A percentile compares a stretch with the other conserved stretches of the same genome.
Evolutionary conservation across 2,888 invertebrate genomes (phyloP).

Genomic region (Chaitophorus viminalis): DNA sequence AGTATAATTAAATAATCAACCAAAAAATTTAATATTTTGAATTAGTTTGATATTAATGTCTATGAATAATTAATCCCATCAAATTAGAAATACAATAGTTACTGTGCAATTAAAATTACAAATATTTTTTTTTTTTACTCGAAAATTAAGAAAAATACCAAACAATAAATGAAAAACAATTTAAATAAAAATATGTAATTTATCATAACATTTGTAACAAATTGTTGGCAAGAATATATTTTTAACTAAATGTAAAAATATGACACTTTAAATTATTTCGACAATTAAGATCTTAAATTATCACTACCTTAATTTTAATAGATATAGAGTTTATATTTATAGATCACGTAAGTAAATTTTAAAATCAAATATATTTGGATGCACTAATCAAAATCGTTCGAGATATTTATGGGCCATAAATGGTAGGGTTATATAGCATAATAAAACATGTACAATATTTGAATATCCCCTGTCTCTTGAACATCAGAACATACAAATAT

Average conservation of each 20-base stretch:
- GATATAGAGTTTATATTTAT: background rate
- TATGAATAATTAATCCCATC: too few relatives aligned
- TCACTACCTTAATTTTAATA: background rate
- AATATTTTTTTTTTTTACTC: too few relatives aligned
- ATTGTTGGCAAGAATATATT: background rate
- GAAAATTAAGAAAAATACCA: background rate
- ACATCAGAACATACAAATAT: background rate
- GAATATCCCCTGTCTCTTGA: background rate
- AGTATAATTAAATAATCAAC: too few relatives aligned
- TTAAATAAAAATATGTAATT: background rate
- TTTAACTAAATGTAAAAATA: background rate
- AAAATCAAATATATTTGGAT: constrained; percentile 6
- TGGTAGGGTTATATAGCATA: too few relatives aligned
- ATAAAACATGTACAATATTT: too few relatives aligned
- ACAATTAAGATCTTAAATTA: background rate
- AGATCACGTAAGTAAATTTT: background rate
- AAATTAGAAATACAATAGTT: too few relatives aligned
- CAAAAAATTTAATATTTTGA: too few relatives aligned
- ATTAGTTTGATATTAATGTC: too few relatives aligned
- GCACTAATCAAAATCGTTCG: background rate
- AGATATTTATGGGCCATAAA: background rate
- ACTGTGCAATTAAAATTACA: too few relatives aligned
- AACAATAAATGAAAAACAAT: background rate
- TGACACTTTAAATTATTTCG: background rate
- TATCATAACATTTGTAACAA: background rate